Base-by-base conservation (phyloP, 2,888 invertebrate genomes). In the Tipula helvola region DNA sequence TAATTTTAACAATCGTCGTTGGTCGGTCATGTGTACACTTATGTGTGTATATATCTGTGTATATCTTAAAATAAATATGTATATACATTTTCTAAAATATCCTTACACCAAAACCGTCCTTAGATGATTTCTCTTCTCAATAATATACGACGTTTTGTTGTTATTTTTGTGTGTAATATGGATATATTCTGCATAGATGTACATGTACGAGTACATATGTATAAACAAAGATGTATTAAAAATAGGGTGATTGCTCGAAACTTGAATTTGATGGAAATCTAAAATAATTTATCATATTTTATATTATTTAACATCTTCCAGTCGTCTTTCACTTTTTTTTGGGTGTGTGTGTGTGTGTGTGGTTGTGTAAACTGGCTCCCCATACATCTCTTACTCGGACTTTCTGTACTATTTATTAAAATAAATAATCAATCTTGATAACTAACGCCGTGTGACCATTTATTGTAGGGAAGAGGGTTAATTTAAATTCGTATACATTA, bases 221-320 rank as follows among this genome's bases (percentile, higher is more conserved):
- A 71, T 71, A 71, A 71, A 71, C 71, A 71, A 71, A 71, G 71
- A 71, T 71, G 28, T 71, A 71, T 71, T 28, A 85, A 28, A 85
- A 85, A 85, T 85, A 85, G 85, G 85, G 85, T 85, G 85, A 85
- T 39, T 85, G 85, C 85, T 71, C 71, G 71, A 85, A 85, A 44
- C 85, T 44, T 44, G 44, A 85, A 85, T 85, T 85, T 85, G 44
- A 85, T 85, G 18, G 42, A 85, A 85, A 85, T 85, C 28, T 71
- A 71, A 71, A 42, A 85, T 42, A 85, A 85, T 85, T 85, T 85
- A 85, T 85, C 85, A 85, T 85, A 41, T 85, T 85, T 42, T 42
- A 18, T 42, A 18, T 85, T 39, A 16, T 39, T 84, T 39, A 39
- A 39, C 41, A 39, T 84, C 7, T 84, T 85, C 18, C 44, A 18